phyloP scores from a whole-genome alignment of 1,140 invertebrate genomes.

The Hydropsyche tenuis region DNA sequence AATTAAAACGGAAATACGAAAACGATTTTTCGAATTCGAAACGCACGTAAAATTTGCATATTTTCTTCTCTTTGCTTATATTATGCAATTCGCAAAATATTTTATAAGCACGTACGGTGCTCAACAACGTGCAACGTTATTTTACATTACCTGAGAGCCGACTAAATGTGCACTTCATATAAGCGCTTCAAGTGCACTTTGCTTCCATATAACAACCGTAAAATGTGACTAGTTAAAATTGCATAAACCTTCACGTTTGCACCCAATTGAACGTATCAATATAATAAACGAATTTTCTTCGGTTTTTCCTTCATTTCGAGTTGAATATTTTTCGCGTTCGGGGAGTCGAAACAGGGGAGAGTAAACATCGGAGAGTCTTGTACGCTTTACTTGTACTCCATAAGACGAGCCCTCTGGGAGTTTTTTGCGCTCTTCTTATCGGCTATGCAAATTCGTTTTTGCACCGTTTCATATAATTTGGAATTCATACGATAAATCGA shows the following conservation, averaged over 20 bases:
- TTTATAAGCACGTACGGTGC: slow-evolving; percentile 7
- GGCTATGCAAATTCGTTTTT: slow-evolving; percentile 49
- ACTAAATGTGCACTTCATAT: slow-evolving; percentile 15
- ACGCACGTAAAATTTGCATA: not conserved
- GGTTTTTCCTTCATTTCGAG: too few species aligned
- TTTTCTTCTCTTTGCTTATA: not conserved
- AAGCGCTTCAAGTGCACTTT: slow-evolving; percentile 4
- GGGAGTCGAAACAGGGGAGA: not conserved
- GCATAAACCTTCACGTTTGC: not conserved
- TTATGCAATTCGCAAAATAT: not conserved
- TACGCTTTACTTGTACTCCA: slow-evolving; percentile 45
- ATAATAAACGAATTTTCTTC: too few species aligned
- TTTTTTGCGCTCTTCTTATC: slow-evolving; percentile 50
- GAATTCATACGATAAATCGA: slow-evolving; percentile 29
- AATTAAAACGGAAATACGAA: too few species aligned
- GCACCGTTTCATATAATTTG: slow-evolving; percentile 48
- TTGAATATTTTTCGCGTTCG: too few species aligned
- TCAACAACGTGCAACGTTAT: slow-evolving; percentile 12
- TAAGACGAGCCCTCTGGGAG: slow-evolving; percentile 46
- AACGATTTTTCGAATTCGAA: not conserved
- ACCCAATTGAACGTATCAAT: too few species aligned
- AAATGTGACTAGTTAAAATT: not conserved
- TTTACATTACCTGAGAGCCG: slow-evolving; percentile 6
- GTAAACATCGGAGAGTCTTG: slow-evolving; percentile 39
- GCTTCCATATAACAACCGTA: not conserved